These are phyloP conservation scores for Argopecten irradians DNA, from an alignment of 1,140 invertebrate genomes.

Conservation along the genomic window DNA sequence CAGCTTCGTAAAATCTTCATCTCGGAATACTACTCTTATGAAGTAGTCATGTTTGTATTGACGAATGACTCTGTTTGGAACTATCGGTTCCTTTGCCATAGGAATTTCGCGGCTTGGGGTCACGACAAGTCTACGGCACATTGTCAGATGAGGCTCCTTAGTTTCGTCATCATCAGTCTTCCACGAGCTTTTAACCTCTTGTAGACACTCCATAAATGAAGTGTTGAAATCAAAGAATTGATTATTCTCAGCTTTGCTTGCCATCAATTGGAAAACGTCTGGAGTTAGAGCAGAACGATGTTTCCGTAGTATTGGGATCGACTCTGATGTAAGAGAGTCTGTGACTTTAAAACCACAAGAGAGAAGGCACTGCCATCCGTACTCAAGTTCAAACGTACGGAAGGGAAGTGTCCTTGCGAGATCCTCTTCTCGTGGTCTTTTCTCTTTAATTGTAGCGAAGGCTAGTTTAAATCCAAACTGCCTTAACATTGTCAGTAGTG, in stretches of 20 bases:
- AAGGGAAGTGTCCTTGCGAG: not conserved
- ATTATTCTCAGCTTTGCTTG: not conserved
- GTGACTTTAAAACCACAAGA: constrained; percentile 34
- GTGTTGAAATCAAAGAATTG: constrained; percentile 23
- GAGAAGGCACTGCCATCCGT: constrained; percentile 33
- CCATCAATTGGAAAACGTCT: not conserved
- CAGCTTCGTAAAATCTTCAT: constrained; percentile 37
- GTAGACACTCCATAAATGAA: not conserved
- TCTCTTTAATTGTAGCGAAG: not conserved
- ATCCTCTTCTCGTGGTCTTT: not conserved
- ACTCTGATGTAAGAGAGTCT: not conserved
- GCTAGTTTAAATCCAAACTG: not conserved
- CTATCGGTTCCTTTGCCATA: constrained; percentile 15
- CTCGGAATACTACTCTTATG: constrained; percentile 30
- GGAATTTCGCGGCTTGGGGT: constrained; percentile 22
- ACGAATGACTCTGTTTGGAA: constrained; percentile 29
- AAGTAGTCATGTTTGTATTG: constrained; percentile 36
- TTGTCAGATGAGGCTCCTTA: not conserved
- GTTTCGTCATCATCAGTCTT: not conserved
- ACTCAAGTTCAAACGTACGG: constrained; percentile 31
- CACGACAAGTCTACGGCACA: constrained; percentile 14
- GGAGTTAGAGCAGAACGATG: not conserved
- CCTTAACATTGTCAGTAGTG: not conserved
- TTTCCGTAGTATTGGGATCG: not conserved
- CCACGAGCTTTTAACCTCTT: not conserved